Base-by-base conservation (phyloP, 2,888 invertebrate genomes). In the Drosophila borborema region DNA sequence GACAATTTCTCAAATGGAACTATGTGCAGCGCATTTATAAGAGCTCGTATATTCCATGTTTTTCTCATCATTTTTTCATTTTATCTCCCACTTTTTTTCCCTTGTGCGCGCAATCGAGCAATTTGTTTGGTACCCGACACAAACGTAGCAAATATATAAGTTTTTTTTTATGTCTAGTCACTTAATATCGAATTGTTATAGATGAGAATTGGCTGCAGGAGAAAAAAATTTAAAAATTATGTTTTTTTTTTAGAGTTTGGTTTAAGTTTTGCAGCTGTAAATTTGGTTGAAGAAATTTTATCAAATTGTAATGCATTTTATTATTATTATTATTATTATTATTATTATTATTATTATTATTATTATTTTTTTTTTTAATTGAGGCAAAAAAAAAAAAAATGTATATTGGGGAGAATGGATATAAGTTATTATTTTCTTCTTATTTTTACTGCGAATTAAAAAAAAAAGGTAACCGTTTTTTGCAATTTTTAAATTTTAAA, bases 1-100 rank as follows among this genome's bases (percentile, higher is more conserved):
- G 65, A 77, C 77, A 72, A 72, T 74, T 55, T 68, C 69, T 81
- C 72, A 75, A 75, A 73, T 73, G 72, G 63, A 68, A 60, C 66
- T 74, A 41, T 55, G 64, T 54, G 65, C 64, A 63, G 48, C 54
- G 56, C 59, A 61, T 72, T 64, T 65, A 58, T 51, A 61, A 49
- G 43, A 40, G 49, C 53, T 59, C 62, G 46, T 51, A 48, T 64
- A 60, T 59, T 65, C 70, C 46, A 69, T 80, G 64, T 66, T 55
- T 66, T 49, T 60, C 38, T 23, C 40, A 56, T 64, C 71, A 65
- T 63, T 65, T 67, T 61, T 63, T 49, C 40, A 38, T 59, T 54
- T 43, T 14, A n/a, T 18, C n/a, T 28, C n/a, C 18, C 10, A 1
- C 16, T 16, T 48, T 20, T 41, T 49, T 31, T 38, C 10, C 14